Percentiles rank a stretch among this genome's conserved stretches.
Conservation (phyloP, 2,113 vertebrate species). For the Arothron firmamentum region DNA sequence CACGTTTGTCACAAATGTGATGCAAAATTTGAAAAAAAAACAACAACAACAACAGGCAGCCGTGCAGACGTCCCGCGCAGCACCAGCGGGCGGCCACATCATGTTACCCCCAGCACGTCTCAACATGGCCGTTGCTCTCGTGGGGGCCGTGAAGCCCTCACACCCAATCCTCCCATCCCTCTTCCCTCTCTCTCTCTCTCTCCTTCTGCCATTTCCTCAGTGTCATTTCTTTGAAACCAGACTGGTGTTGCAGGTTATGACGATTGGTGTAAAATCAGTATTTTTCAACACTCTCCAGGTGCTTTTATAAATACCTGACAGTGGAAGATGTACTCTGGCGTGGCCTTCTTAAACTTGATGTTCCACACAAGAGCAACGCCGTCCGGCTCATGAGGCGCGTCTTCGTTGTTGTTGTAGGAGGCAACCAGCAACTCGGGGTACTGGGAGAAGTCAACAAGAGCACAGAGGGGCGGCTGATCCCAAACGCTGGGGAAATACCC, state of each 20-base stretch:
- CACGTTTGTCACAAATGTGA: constrained; percentile 18
- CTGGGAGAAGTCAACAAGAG: constrained; percentile 57
- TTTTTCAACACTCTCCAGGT: constrained; percentile 13
- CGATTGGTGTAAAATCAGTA: constrained; percentile 6
- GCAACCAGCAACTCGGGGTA: constrained; percentile 96
- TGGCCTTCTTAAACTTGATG: constrained; percentile 98
- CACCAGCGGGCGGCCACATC: constrained; percentile 83
- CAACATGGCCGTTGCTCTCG: constrained; percentile 73
- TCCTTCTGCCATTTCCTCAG: constrained; percentile 27
- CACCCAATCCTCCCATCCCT: constrained; percentile 35
- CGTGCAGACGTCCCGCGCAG: constrained; percentile 9
- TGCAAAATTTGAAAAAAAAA: constrained; percentile 29
- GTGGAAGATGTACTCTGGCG: constrained; percentile 96
- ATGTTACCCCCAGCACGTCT: constrained; percentile 80
- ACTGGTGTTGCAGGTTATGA: no score
- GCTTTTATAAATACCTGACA: constrained; percentile 83
- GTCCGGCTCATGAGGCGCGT: constrained; percentile 94
- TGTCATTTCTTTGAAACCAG: constrained; percentile 43
- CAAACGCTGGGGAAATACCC: not conserved
- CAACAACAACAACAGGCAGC: not conserved
- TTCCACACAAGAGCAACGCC: constrained; percentile 97
- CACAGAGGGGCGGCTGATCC: not conserved
- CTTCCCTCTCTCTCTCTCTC: not conserved
- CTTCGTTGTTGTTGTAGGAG: constrained; percentile 96
- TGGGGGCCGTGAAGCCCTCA: constrained; percentile 58